These are phyloP conservation scores for Linepithema humile DNA, from an alignment of 1,140 invertebrate species.

Conservation along the genomic window DNA sequence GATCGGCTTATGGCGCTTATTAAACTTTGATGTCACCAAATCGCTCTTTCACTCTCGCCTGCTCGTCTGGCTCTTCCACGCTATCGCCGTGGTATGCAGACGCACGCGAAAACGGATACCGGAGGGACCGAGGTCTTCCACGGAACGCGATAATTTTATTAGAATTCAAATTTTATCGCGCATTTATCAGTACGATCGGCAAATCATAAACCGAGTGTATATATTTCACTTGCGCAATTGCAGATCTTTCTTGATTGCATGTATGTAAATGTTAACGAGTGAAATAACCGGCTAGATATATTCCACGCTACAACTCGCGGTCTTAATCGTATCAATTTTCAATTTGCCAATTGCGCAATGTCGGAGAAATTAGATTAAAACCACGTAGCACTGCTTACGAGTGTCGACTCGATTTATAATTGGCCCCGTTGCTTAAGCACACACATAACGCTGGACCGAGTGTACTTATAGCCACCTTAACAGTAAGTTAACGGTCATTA, in stretches of 20 bases:
- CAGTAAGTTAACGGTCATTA: slow-evolving; percentile 54
- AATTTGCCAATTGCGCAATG: not conserved
- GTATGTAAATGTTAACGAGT: not conserved
- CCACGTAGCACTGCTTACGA: not conserved
- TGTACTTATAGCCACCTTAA: slow-evolving; percentile 30
- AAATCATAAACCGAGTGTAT: not conserved
- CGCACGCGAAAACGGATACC: not conserved
- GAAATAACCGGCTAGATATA: not conserved
- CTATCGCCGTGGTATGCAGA: slow-evolving; percentile 40
- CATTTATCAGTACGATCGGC: not conserved
- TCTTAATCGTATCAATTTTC: not conserved
- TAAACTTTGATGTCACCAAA: slow-evolving; percentile 75
- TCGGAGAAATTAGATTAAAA: not conserved
- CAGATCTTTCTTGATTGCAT: not conserved
- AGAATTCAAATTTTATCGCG: slow-evolving; percentile 18
- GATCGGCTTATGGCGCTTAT: slow-evolving; percentile 74
- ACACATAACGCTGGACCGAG: slow-evolving; percentile 1
- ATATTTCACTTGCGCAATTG: not conserved
- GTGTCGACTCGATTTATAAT: not conserved
- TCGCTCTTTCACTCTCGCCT: slow-evolving; percentile 41
- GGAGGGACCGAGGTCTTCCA: not conserved
- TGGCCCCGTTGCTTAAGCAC: slow-evolving; percentile 27
- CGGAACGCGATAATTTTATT: slow-evolving; percentile 25
- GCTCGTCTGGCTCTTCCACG: not conserved
- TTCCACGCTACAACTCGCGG: not conserved